Conservation (phyloP, 1,140 invertebrate genomes). For the Thaumatotibia leucotreta region DNA sequence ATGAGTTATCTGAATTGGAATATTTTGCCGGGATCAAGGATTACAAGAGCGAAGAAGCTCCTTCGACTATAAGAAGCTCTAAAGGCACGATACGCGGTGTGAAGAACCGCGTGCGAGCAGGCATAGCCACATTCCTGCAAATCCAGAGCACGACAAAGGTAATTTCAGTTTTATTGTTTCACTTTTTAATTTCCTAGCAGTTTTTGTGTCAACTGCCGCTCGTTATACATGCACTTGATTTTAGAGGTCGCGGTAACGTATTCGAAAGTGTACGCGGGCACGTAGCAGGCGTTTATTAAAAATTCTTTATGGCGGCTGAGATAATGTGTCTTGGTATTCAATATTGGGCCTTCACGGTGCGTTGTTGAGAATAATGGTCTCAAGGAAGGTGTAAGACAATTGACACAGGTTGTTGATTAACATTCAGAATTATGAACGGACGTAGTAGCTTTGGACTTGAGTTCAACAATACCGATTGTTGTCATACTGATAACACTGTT, state of each 20-base stretch:
- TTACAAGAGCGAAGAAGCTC: conserved; percentile 80
- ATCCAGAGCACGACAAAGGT: conserved; percentile 82
- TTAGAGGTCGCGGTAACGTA: conserved; percentile 56
- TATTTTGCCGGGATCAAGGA: conserved; percentile 89
- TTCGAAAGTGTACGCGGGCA: conserved; percentile 57
- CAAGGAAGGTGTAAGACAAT: conserved; percentile 30
- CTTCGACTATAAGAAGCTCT: conserved; percentile 89
- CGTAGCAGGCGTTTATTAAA: conserved; percentile 37
- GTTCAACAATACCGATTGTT: conserved; percentile 35
- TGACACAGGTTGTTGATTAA: conserved; percentile 35
- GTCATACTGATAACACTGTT: conserved; percentile 30
- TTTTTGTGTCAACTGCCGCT: conserved; percentile 30
- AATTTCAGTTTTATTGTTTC: conserved; percentile 27
- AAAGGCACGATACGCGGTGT: conserved; percentile 95
- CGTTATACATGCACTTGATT: conserved; percentile 50
- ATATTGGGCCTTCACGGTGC: conserved; percentile 36
- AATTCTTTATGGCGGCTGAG: conserved; percentile 32
- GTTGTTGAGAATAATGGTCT: conserved; percentile 30
- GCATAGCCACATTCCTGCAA: conserved; percentile 94
- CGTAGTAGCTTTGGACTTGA: conserved; percentile 18
- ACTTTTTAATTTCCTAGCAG: conserved; percentile 26
- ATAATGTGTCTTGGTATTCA: conserved; percentile 20
- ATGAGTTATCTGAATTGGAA: conserved; percentile 77
- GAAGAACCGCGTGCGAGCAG: conserved; percentile 94
- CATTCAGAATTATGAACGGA: conserved; percentile 41